phyloP scores from a whole-genome alignment of 2,113 vertebrate genomes.

The Semicossyphus pulcher region DNA sequence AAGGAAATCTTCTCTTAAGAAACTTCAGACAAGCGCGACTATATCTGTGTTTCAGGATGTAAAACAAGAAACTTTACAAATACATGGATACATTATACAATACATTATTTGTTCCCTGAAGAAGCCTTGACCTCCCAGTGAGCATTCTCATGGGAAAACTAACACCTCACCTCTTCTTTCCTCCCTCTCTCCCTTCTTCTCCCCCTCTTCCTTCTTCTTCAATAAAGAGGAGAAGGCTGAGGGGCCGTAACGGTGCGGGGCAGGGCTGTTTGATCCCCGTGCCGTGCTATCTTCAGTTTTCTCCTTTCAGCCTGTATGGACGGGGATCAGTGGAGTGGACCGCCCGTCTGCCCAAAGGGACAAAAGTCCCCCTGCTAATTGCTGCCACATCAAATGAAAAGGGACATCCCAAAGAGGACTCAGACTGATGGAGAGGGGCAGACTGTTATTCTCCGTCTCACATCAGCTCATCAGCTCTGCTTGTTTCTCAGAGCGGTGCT shows the following conservation, averaged over 20 bases:
- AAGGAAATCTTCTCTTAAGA: background rate
- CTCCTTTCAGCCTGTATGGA: constrained; percentile 84
- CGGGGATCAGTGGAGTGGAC: constrained; percentile 88
- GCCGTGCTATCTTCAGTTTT: constrained; percentile 76
- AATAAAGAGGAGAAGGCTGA: constrained; percentile 78
- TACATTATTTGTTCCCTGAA: background rate
- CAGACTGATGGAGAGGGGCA: constrained; percentile 77
- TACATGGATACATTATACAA: too few relatives aligned
- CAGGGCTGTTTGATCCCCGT: constrained; percentile 77
- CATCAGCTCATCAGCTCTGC: constrained; percentile 5
- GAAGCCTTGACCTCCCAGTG: constrained; percentile 26
- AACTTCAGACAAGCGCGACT: background rate
- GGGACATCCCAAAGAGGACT: constrained; percentile 82
- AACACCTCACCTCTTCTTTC: constrained; percentile 74
- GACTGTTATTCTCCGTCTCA: constrained; percentile 43
- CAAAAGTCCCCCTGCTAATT: constrained; percentile 90
- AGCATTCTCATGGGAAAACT: constrained; percentile 89
- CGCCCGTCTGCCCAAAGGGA: constrained; percentile 81
- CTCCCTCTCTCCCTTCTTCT: constrained; percentile 39
- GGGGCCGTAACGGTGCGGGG: constrained; percentile 71
- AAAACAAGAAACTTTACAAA: too few relatives aligned
- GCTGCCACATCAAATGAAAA: constrained; percentile 92
- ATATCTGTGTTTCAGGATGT: background rate
- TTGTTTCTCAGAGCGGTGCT: constrained; percentile 6
- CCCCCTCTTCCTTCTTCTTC: constrained; percentile 63